Percentiles rank a stretch among this genome's conserved stretches.
Conservation (phyloP, 2,888 invertebrate species). For the Megalurothrips usitatus region DNA sequence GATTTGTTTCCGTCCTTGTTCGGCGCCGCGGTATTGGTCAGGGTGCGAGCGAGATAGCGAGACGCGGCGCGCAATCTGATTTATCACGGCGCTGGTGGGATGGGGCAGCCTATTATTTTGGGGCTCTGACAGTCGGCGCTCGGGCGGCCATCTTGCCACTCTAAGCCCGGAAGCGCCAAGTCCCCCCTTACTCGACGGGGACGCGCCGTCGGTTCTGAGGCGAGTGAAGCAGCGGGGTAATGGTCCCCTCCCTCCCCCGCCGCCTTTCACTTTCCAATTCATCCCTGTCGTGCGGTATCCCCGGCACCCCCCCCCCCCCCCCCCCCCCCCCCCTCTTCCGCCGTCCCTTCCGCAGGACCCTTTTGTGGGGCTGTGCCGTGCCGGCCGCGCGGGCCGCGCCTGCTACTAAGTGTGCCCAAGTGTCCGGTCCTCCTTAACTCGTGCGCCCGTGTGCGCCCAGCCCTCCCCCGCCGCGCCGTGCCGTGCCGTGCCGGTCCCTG, state of each 20-base stretch:
- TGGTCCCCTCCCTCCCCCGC: neutral
- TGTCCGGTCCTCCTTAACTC: conserved; percentile 7
- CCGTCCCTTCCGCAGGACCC: neutral
- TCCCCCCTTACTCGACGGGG: neutral
- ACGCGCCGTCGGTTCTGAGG: neutral
- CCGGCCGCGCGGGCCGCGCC: neutral
- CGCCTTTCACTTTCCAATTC: neutral
- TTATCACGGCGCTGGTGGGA: conserved; percentile 1
- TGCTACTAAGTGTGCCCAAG: conserved; percentile 16
- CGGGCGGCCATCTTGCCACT: conserved; percentile 21
- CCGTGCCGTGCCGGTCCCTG: neutral
- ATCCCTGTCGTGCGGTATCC: neutral
- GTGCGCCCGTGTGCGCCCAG: neutral
- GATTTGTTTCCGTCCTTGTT: too few species aligned
- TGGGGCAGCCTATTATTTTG: conserved; percentile 5
- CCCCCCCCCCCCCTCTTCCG: neutral
- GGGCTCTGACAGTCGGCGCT: neutral
- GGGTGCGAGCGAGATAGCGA: neutral
- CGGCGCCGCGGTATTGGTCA: neutral
- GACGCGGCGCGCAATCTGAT: neutral
- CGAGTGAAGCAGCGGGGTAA: neutral
- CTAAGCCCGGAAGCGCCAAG: conserved; percentile 15
- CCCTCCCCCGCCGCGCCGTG: neutral
- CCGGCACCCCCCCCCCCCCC: neutral
- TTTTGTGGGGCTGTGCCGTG: neutral